A percentile compares a stretch with the other conserved stretches of the same genome.
Conservation (phyloP, 2,888 invertebrate genomes). For the Sturmia bella region DNA sequence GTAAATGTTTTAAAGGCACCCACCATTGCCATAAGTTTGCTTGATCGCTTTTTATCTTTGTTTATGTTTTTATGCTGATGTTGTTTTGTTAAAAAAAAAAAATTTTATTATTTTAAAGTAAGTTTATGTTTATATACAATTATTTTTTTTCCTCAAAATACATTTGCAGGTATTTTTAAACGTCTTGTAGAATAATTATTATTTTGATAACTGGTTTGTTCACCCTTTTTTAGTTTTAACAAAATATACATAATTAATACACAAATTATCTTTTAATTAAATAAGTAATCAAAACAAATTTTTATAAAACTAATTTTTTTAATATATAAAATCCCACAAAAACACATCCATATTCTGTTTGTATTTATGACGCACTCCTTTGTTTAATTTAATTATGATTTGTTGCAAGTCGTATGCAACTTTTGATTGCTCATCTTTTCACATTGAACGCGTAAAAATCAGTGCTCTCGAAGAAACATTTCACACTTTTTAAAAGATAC, state of each 20-base stretch:
- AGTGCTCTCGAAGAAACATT: too few relatives aligned
- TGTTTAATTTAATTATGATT: neutral
- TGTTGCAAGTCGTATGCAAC: too few relatives aligned
- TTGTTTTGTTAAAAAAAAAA: conserved; percentile 26
- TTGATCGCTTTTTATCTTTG: neutral
- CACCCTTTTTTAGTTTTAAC: conserved; percentile 63
- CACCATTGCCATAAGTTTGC: conserved; percentile 40
- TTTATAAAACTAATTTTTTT: conserved; percentile 50
- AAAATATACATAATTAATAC: conserved; percentile 64
- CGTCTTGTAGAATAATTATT: too few relatives aligned
- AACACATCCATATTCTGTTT: conserved; percentile 49
- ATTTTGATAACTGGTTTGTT: too few relatives aligned
- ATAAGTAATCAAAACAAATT: conserved; percentile 54
- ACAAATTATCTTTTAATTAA: conserved; percentile 56
- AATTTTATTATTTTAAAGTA: conserved; percentile 4
- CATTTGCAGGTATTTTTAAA: too few relatives aligned
- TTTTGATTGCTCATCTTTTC: too few relatives aligned
- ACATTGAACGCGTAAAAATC: too few relatives aligned
- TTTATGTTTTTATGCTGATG: neutral
- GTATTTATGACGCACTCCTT: conserved; percentile 36
- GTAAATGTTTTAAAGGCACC: too few relatives aligned
- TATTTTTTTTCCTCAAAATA: conserved; percentile 15
- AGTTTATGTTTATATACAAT: neutral
- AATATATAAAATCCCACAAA: conserved; percentile 49
- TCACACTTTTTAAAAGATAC: too few relatives aligned